These are phyloP conservation scores for Nesoenas mayeri DNA, from an alignment of 2,113 vertebrate genomes.

Conservation along the genomic window DNA sequence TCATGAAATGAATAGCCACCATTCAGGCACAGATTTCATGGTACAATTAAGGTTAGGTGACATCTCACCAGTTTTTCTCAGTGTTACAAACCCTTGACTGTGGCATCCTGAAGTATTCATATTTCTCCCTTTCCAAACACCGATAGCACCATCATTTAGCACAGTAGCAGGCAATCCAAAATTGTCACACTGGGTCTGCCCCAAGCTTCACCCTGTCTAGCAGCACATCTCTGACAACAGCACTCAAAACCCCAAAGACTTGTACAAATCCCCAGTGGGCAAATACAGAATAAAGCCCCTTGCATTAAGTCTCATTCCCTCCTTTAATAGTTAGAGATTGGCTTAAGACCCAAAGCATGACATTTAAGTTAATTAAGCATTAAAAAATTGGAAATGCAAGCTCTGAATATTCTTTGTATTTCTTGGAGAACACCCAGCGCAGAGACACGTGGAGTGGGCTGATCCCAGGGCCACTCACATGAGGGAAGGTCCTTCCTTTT, in stretches of 20 bases:
- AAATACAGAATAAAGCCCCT: not conserved
- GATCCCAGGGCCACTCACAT: not conserved
- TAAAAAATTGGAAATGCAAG: not conserved
- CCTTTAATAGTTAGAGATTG: not conserved
- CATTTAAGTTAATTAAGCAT: slow-evolving; percentile 7
- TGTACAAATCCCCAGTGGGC: not conserved
- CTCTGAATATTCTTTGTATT: not conserved
- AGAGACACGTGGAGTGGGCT: not conserved
- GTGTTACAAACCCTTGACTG: not conserved
- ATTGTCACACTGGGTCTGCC: not conserved
- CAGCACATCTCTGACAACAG: not conserved
- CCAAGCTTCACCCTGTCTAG: not conserved
- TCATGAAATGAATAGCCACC: not conserved
- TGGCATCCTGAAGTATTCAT: not conserved
- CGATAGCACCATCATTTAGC: not conserved
- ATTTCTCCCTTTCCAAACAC: not conserved
- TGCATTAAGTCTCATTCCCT: not conserved
- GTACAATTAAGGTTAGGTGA: not conserved
- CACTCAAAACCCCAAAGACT: not conserved
- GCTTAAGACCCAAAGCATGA: not conserved
- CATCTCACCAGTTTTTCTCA: not conserved
- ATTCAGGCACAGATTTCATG: not conserved
- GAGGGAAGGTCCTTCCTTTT: not conserved
- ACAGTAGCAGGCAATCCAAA: not conserved
- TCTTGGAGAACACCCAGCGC: not conserved